phyloP scores from a whole-genome alignment of 2,888 invertebrate genomes.

The Scotopteryx bipunctaria region DNA sequence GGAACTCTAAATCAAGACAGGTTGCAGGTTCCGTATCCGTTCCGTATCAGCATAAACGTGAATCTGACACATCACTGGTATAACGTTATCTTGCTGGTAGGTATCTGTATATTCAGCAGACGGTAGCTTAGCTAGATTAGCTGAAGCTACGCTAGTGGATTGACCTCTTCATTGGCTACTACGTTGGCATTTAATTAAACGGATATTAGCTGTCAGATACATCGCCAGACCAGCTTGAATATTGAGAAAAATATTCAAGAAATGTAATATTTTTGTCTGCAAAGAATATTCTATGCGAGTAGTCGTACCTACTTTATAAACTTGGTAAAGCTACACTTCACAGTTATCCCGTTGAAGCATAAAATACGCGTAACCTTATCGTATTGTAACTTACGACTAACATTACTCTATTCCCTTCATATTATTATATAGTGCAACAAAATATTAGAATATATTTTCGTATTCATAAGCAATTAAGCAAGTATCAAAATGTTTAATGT shows the following conservation, averaged over 20 bases:
- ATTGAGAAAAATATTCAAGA: constrained; percentile 14
- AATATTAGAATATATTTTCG: too few species aligned
- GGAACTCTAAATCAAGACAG: too few species aligned
- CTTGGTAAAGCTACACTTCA: too few species aligned
- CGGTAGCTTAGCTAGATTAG: constrained; percentile 27
- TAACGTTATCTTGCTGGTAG: constrained; percentile 1
- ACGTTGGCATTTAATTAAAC: constrained; percentile 49
- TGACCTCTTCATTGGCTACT: constrained; percentile 49
- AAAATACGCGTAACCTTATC: too few species aligned
- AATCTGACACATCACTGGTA: not conserved
- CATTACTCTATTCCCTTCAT: too few species aligned
- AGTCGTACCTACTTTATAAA: not conserved
- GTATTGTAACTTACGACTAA: too few species aligned
- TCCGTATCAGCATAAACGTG: not conserved
- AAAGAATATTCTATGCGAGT: not conserved
- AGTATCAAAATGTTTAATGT: too few species aligned
- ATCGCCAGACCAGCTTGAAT: constrained; percentile 36
- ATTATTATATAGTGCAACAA: too few species aligned
- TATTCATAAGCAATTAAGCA: too few species aligned
- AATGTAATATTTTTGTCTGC: constrained; percentile 11
- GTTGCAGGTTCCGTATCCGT: not conserved
- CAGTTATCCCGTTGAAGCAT: too few species aligned
- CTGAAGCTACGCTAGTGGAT: constrained; percentile 36
- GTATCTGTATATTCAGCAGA: constrained; percentile 20
- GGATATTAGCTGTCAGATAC: constrained; percentile 53